Conservation (phyloP, 1,140 invertebrate species). For the Cyclargus thomasi region DNA sequence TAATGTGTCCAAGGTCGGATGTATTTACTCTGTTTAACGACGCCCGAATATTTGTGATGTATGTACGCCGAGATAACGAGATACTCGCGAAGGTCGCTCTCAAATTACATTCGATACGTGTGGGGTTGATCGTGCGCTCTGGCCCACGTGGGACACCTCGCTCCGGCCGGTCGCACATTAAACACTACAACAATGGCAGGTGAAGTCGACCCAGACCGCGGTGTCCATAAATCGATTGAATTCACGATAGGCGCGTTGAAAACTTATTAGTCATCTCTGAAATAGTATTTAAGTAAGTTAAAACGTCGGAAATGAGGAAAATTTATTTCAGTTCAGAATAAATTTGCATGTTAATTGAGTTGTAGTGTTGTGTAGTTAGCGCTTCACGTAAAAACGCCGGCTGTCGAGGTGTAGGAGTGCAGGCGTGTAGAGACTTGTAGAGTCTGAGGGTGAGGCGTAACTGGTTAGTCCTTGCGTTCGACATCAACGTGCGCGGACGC, state of each 20-base stretch:
- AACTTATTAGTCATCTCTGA: background rate
- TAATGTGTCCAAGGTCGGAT: slow-evolving; percentile 52
- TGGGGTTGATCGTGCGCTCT: slow-evolving; percentile 4
- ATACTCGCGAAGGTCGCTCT: slow-evolving; percentile 34
- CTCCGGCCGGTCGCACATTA: background rate
- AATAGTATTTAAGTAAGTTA: too few relatives aligned
- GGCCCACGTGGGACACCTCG: background rate
- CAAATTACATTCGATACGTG: slow-evolving; percentile 12
- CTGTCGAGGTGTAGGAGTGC: too few relatives aligned
- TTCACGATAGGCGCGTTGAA: background rate
- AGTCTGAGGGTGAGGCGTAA: slow-evolving; percentile 17
- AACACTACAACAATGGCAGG: background rate
- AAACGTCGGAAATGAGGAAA: background rate
- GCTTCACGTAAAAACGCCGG: too few relatives aligned
- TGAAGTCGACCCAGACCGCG: background rate
- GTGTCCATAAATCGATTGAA: background rate
- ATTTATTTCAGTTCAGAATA: background rate
- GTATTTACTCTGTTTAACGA: slow-evolving; percentile 57
- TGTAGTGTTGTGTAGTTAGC: background rate
- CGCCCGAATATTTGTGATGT: slow-evolving; percentile 50
- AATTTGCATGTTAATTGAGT: background rate
- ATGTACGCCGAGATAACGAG: slow-evolving; percentile 48
- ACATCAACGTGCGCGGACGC: slow-evolving; percentile 59
- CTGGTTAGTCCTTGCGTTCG: slow-evolving; percentile 45
- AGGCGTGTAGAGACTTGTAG: slow-evolving; percentile 11